phyloP scores from a whole-genome alignment of 2,113 vertebrate species.

The Thamnaconus septentrionalis region DNA sequence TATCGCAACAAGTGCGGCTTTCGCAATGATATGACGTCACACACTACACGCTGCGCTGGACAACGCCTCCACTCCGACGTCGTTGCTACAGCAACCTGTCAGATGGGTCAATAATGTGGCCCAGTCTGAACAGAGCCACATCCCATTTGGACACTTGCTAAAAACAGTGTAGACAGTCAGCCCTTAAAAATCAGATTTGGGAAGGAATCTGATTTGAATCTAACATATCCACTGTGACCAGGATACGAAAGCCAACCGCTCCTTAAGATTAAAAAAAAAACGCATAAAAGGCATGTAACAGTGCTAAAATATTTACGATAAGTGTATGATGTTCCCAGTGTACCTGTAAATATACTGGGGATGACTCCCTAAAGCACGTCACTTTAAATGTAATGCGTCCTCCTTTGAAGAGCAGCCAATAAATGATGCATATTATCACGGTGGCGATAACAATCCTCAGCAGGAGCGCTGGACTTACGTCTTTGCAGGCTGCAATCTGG shows the following conservation, averaged over 20 bases:
- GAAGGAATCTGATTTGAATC: too few species aligned
- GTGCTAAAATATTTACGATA: neutral
- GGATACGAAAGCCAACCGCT: neutral
- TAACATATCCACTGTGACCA: neutral
- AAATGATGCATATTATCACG: neutral
- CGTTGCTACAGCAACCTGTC: too few species aligned
- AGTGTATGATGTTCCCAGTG: neutral
- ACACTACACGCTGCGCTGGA: too few species aligned
- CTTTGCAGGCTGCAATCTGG: constrained; percentile 98
- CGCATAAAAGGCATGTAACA: neutral
- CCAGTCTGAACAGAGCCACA: too few species aligned
- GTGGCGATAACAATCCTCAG: neutral
- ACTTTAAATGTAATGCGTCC: neutral
- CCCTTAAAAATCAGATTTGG: too few species aligned
- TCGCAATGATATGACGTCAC: too few species aligned
- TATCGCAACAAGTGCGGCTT: too few species aligned
- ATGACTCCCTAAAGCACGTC: neutral
- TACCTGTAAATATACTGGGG: too few species aligned
- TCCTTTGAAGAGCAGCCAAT: neutral
- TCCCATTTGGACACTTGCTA: too few species aligned
- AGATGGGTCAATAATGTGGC: too few species aligned
- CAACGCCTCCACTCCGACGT: too few species aligned
- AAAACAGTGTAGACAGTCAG: too few species aligned
- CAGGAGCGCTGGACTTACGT: constrained; percentile 77
- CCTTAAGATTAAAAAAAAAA: neutral